These are phyloP conservation scores for Cyclophora punctaria DNA, from an alignment of 2,888 invertebrate species.

Conservation along the genomic window DNA sequence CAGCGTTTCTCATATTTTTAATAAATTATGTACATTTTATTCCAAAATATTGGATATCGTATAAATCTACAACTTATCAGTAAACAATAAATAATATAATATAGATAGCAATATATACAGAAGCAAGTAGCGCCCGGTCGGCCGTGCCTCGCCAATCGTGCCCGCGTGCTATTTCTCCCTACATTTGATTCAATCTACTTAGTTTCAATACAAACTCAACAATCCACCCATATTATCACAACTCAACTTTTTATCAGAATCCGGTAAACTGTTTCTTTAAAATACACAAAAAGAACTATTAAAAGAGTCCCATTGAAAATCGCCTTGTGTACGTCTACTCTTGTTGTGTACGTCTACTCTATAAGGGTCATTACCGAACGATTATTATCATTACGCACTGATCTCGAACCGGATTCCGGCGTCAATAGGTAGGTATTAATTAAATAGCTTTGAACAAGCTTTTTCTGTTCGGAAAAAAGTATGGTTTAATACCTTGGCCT, in stretches of 20 bases:
- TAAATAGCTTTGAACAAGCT: conserved; percentile 51
- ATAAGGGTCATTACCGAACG: conserved; percentile 50
- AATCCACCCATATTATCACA: conserved; percentile 41
- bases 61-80: conserved; percentile 49
- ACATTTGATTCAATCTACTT: conserved; percentile 29
- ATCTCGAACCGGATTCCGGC: too few relatives aligned
- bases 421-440: conserved; percentile 31
- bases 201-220: conserved; percentile 40
- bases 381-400: conserved; percentile 42
- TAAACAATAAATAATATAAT: conserved; percentile 71
- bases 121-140: conserved; percentile 58
- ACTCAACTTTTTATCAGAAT: not conserved
- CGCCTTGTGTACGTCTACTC: too few relatives aligned
- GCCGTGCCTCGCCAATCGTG: conserved; percentile 24
- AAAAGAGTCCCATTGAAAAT: too few relatives aligned
- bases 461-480: conserved; percentile 20
- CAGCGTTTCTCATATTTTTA: not conserved
- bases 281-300: too few relatives aligned
- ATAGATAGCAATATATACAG: conserved; percentile 67
- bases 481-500: conserved; percentile 2
- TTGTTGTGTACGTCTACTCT: too few relatives aligned
- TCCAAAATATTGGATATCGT: conserved; percentile 29
- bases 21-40: conserved; percentile 18
- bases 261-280: conserved; percentile 19
- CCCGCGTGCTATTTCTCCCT: conserved; percentile 29